Percentiles rank a stretch among this genome's conserved stretches.
Evolutionary conservation across 1,140 invertebrate genomes (phyloP).

Genomic region (Eupristina koningsbergeri): DNA sequence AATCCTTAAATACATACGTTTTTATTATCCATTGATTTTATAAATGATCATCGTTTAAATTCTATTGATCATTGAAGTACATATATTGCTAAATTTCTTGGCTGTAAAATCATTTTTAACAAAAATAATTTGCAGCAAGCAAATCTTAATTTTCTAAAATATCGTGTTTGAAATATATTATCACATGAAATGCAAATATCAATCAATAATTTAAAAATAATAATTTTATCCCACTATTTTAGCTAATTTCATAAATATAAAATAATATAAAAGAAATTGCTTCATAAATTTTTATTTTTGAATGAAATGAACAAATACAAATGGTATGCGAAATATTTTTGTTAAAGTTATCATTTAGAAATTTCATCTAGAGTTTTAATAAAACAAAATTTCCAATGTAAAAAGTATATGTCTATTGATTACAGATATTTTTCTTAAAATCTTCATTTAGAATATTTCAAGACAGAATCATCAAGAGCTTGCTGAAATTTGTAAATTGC

Average conservation of each 20-base stretch:
- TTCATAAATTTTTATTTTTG: not conserved
- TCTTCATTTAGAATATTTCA: slow-evolving; percentile 37
- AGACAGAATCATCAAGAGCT: slow-evolving; percentile 48
- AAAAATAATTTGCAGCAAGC: slow-evolving; percentile 33
- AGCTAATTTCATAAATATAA: too few relatives aligned
- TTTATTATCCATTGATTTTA: slow-evolving; percentile 12
- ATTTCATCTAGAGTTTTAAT: slow-evolving; percentile 21
- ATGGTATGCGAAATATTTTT: slow-evolving; percentile 25
- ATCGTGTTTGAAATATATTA: not conserved
- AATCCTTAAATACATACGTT: slow-evolving; percentile 30
- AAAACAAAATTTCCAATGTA: slow-evolving; percentile 5
- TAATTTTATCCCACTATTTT: not conserved
- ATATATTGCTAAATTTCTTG: slow-evolving; percentile 29
- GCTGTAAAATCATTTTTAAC: slow-evolving; percentile 38
- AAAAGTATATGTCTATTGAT: slow-evolving; percentile 36
- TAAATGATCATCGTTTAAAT: not conserved
- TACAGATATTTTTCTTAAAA: slow-evolving; percentile 39
- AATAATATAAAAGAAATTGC: not conserved
- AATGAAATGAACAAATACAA: not conserved
- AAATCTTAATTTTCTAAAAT: not conserved
- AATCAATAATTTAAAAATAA: not conserved
- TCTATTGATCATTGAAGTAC: not conserved
- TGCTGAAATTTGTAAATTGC: slow-evolving; percentile 51
- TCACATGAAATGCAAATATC: not conserved
- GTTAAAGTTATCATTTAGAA: slow-evolving; percentile 8